Evolutionary conservation across 2,797 vertebrate genomes (phyloP), one percentile per base, ranked within the genome.

Genomic region (Scolopax bukidnonensis): DNA sequence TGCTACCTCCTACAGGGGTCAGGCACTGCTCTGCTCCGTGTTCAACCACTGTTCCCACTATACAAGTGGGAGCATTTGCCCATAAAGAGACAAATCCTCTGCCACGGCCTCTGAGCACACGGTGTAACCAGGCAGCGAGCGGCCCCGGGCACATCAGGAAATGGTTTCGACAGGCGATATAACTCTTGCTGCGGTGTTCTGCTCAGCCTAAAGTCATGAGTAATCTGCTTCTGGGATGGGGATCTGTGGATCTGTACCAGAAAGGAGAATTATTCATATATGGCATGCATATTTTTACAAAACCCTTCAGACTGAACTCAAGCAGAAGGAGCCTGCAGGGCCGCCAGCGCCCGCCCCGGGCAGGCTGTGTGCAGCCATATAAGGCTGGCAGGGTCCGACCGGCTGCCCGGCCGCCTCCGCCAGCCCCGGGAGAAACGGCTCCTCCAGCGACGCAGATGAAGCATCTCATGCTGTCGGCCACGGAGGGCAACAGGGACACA

Each of bases 211-310:
- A 92, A 92, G 70, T 7, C 67, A 38, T 68, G 82, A 94, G 87
- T 69, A 96, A 87, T 77, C 73, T 65, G 79, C 85, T 75, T 28
- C 92, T 69, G 85, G 69, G 53, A 40, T 0, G 19, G 90, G 43
- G 88, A 89, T 73, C 74, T 36, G 80, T 1, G 51, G 47, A 84
- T 78, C 94, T 23, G 36, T 57, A 85, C 50, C 84, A 92, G 93
- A 76, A 91, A 93, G 93, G 69, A 88, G 85, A 96, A 93, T 95
- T 93, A 94, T 33, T 95, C 94, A 95, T 94, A 96, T 92, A 94
- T 82, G 93, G 95, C 77, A 43, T 74, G 77, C 53, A 16, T 45
- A 76, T 88, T 93, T 95, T 38, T 18, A 69, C 41, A 68, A 88
- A 92, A 50, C 78, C 71, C 86, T 92, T n/a, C n/a, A 28, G 92